These are phyloP conservation scores for Zhuqinia jingwanae DNA, from an alignment of 2,888 invertebrate genomes.

Conservation along the genomic window DNA sequence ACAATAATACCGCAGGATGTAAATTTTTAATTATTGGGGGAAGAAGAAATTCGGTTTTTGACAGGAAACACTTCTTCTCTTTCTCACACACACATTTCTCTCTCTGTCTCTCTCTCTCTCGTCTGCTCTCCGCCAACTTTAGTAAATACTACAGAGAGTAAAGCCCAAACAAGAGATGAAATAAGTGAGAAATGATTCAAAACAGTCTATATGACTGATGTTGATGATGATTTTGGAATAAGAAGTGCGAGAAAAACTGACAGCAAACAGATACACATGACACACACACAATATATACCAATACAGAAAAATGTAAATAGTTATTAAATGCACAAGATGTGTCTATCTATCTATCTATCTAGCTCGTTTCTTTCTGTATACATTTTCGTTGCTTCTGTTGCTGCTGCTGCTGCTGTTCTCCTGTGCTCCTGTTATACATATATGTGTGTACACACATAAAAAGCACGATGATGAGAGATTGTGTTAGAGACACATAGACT, in stretches of 20 bases:
- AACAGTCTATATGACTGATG: conserved; percentile 63
- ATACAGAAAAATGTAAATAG: conserved; percentile 70
- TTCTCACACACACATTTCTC: conserved; percentile 25
- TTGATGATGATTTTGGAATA: conserved; percentile 54
- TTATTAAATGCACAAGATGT: conserved; percentile 67
- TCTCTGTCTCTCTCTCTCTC: conserved; percentile 5
- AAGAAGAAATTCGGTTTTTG: conserved; percentile 66
- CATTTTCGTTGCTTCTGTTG: not conserved
- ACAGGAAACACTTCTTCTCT: conserved; percentile 61
- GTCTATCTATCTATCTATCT: conserved; percentile 20
- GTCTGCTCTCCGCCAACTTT: conserved; percentile 9
- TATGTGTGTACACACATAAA: conserved; percentile 13
- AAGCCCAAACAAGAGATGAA: conserved; percentile 30
- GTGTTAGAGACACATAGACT: conserved; percentile 21
- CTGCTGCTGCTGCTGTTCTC: not conserved
- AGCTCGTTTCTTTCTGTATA: not conserved
- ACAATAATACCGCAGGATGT: conserved; percentile 71
- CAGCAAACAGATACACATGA: conserved; percentile 73
- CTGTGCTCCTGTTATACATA: not conserved
- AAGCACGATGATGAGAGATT: conserved; percentile 2
- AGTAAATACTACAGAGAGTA: conserved; percentile 34
- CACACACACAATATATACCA: conserved; percentile 51
- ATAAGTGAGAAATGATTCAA: conserved; percentile 46
- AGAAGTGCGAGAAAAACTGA: conserved; percentile 59
- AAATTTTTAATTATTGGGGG: conserved; percentile 73